Base-by-base conservation (phyloP, 1,140 invertebrate genomes). In the Cecropterus lyciades region DNA sequence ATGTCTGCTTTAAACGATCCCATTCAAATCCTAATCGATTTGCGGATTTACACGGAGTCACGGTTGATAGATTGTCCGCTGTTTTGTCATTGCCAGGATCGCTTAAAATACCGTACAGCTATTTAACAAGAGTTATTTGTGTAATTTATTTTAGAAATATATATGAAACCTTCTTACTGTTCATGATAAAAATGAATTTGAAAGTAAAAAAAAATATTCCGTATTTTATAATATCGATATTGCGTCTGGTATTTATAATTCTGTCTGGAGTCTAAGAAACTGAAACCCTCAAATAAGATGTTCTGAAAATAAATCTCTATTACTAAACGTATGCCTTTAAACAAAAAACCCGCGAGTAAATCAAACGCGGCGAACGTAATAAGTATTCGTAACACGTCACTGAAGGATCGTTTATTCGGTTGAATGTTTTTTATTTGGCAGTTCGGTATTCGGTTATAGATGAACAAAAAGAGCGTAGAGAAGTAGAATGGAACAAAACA, bases 401-500 rank as follows among this genome's bases (percentile, higher is more conserved):
- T 51, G 56, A 70, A 65, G 64, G 51, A 69, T 40, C 67, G 67
- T 52, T 77, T 73, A 70, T 68, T 72, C 62, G 73, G 70, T 70
- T 63, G 70, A 65, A 65, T 63, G 52, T 72, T 72, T 75, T 67
- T 75, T 72, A 74, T 74, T 65, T 62, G 59, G 59, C 65, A 64
- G 72, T 77, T 77, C 73, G 65, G 40, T 70, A 74, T 83, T 81
- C 67, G 71, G 70, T 70, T 80, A 77, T 75, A 76, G 73, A 76
- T 69, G 80, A 81, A 80, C 74, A 84, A 83, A 84, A 84, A 77
- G 63, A 73, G 59, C 59, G 72, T 74, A 72, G 70, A 81, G 72
- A 66, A 67, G n/a, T n/a, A n/a, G 75, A 80, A 79, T 79, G 75
- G 78, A 79, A 85, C 84, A 86, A 85, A 88, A 86, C 83, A 84